Evolutionary conservation across 2,888 invertebrate genomes (phyloP), one percentile per base, ranked within the genome.

Genomic region (Pammene fasciana): DNA sequence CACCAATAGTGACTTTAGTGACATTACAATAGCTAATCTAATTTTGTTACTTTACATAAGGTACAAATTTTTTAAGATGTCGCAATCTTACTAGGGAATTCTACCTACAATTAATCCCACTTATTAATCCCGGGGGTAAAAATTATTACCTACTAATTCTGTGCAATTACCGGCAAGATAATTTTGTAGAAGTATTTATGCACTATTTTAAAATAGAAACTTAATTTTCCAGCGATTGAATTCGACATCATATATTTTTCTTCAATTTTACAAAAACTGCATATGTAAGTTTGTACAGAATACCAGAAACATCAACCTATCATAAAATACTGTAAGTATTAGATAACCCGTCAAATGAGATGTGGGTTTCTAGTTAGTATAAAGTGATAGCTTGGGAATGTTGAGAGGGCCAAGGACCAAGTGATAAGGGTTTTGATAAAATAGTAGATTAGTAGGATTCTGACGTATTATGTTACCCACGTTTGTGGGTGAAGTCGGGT

Each of bases 261-360:
- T 48, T 26, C 3, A 34, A 34, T 36, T 16, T 36, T 48, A 26
- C 26, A 34, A 1, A 41, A 52, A 62, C 18, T 41, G 41, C 18
- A 52, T 10, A n/a, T n/a, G 6, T 62, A 62, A 52, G 1, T 10
- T 62, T 41, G 62, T 62, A 16, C 14, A 48, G 9, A 61, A n/a
- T 52, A 18, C 41, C 38, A 52, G 50, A 52, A 62, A 50, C 52
- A 61, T 61, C n/a, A 62, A 62, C 62, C 41, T 62, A 50, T 52
- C 48, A 62, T 52, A 52, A 50, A 50, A n/a, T 50, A 46, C 11
- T 48, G 61, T 38, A 11, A 48, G 60, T 38, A 16, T 50, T 18
- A 62, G 62, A 62, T 62, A 62, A 62, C 62, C 50, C 50, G 61
- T 61, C 61, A 52, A 62, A 50, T 62, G 48, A 67, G 60, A 67